A percentile compares a stretch with the other conserved stretches of the same genome.
These are phyloP conservation scores for Mormyrus lacerda DNA, from an alignment of 2,113 vertebrate genomes.

Conservation along the genomic window DNA sequence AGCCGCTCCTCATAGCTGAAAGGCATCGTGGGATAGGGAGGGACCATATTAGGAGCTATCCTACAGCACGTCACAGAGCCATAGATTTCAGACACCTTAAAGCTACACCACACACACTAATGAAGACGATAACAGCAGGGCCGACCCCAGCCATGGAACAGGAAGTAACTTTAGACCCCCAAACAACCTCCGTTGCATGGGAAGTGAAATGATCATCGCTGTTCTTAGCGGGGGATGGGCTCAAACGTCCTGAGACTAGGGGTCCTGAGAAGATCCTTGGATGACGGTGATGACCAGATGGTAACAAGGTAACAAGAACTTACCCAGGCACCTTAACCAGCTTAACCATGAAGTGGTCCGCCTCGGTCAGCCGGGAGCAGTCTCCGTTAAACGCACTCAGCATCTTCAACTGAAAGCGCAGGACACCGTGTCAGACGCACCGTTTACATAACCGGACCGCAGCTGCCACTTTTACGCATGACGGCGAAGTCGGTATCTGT, in stretches of 20 bases:
- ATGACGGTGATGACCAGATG: background rate
- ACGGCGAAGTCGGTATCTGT: background rate
- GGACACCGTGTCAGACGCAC: background rate
- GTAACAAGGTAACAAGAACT: background rate
- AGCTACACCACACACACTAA: too few relatives aligned
- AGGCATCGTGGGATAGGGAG: background rate
- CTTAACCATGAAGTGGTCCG: constrained; percentile 65
- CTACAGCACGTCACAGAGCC: background rate
- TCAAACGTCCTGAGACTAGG: background rate
- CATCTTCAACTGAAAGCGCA: constrained; percentile 53
- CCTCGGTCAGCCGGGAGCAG: constrained; percentile 50
- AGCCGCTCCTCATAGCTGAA: constrained; percentile 61
- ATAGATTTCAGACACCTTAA: background rate
- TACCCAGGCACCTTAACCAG: constrained; percentile 40
- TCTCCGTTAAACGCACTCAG: constrained; percentile 57
- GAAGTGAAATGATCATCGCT: background rate
- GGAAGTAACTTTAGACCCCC: background rate
- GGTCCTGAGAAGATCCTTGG: background rate
- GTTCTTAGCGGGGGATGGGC: background rate
- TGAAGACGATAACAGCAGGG: too few relatives aligned
- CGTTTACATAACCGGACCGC: background rate
- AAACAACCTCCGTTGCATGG: background rate
- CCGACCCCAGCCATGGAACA: background rate
- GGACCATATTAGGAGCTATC: background rate
- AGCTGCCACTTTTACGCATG: too few relatives aligned